These are phyloP conservation scores for Limnodromus scolopaceus DNA, from an alignment of 2,797 vertebrate species.

Conservation along the genomic window DNA sequence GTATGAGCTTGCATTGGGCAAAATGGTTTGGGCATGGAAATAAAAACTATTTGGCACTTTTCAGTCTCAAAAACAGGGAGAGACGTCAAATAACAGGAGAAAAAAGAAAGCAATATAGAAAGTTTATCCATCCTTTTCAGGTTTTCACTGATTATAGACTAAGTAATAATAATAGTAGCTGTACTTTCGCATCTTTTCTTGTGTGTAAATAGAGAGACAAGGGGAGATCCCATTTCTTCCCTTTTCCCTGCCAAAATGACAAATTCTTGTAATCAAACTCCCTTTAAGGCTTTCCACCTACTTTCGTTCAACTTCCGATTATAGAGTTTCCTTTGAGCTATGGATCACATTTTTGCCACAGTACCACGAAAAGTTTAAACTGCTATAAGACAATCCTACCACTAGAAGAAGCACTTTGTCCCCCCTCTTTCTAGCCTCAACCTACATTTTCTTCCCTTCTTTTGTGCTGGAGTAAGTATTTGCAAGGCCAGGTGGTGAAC, in stretches of 20 bases:
- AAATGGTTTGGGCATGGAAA: neutral
- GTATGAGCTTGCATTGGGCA: neutral
- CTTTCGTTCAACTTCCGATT: neutral
- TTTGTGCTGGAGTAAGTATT: neutral
- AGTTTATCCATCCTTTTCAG: neutral
- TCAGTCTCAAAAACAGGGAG: neutral
- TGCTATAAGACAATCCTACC: neutral
- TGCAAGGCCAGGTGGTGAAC: neutral
- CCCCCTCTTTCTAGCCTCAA: neutral
- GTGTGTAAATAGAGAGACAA: neutral
- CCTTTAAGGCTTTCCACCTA: neutral
- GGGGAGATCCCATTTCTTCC: neutral
- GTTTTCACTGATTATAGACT: neutral
- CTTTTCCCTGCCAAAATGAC: neutral
- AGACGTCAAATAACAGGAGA: neutral
- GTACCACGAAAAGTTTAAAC: neutral
- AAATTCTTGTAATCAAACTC: neutral
- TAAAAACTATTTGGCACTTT: neutral
- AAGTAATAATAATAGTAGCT: neutral
- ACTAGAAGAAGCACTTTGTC: neutral
- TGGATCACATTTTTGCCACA: neutral
- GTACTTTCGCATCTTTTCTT: neutral
- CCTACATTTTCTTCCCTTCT: neutral
- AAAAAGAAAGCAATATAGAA: neutral
- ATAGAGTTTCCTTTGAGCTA: neutral